Evolutionary conservation across 2,888 invertebrate species (phyloP).

Genomic region (Choreutis nemorana): DNA sequence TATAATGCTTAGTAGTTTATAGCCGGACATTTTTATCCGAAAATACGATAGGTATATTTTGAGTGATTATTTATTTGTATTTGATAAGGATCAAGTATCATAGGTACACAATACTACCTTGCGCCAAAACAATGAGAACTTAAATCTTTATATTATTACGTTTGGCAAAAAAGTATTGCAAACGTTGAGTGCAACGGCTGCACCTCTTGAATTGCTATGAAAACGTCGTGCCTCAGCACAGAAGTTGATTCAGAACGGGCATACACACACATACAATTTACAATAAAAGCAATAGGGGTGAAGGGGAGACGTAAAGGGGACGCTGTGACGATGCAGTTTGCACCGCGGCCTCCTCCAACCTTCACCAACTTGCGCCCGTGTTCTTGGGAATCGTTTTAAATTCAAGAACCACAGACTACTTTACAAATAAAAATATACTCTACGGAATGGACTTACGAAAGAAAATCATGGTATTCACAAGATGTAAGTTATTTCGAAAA

Average conservation of each 20-base stretch:
- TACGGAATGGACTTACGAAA: constrained; percentile 26
- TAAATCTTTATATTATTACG: too few species aligned
- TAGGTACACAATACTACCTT: too few species aligned
- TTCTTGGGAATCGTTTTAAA: constrained; percentile 66
- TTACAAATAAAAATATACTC: constrained; percentile 32
- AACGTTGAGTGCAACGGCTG: constrained; percentile 34
- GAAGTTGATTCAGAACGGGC: constrained; percentile 53
- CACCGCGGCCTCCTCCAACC: constrained; percentile 63
- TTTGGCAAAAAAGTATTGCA: constrained; percentile 39
- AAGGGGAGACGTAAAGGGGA: constrained; percentile 17
- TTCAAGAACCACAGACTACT: constrained; percentile 59
- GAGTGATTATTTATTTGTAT: too few species aligned
- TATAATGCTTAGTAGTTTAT: too few species aligned
- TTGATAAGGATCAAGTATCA: too few species aligned
- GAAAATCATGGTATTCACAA: constrained; percentile 29
- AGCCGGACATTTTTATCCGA: too few species aligned
- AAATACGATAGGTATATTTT: too few species aligned
- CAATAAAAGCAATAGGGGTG: constrained; percentile 40
- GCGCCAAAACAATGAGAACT: too few species aligned
- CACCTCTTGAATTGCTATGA: constrained; percentile 36
- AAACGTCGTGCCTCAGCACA: constrained; percentile 52
- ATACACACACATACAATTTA: constrained; percentile 37
- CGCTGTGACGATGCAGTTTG: constrained; percentile 62
- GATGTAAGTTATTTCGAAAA: constrained; percentile 47
- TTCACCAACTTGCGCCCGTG: constrained; percentile 63